A percentile compares a stretch with the other conserved stretches of the same genome.
phyloP scores from a whole-genome alignment of 2,113 vertebrate genomes.

The Donacobius atricapilla region DNA sequence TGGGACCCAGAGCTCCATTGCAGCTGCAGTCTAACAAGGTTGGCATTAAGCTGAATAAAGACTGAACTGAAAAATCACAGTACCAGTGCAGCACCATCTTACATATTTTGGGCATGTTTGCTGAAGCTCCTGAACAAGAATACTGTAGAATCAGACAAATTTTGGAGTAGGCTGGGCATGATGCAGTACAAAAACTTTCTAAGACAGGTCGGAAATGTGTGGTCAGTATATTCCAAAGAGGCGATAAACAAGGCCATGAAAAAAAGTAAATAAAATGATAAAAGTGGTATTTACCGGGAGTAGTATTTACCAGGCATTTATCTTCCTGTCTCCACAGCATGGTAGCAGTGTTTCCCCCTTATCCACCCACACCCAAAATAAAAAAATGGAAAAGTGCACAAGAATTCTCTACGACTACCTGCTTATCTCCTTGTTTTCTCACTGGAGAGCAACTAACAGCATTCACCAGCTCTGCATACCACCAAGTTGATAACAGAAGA shows the following conservation, averaged over 20 bases:
- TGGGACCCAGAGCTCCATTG: background rate
- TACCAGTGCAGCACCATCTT: background rate
- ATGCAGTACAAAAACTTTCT: background rate
- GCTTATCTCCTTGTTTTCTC: background rate
- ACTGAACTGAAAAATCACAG: background rate
- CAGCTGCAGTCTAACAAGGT: background rate
- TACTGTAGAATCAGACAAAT: background rate
- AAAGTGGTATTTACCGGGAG: background rate
- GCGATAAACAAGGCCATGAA: fast-evolving
- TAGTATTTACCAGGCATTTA: too few relatives aligned
- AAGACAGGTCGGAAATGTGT: background rate
- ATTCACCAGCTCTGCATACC: background rate
- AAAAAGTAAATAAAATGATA: background rate
- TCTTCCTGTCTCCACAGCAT: background rate
- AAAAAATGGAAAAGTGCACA: fast-evolving
- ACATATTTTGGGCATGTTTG: background rate
- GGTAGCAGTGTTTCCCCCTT: background rate
- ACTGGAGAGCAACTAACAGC: background rate
- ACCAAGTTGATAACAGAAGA: background rate
- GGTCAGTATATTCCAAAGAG: background rate
- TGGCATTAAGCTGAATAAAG: background rate
- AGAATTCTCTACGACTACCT: background rate
- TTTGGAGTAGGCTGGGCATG: background rate
- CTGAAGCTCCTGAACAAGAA: background rate
- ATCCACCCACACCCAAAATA: fast-evolving